Evolutionary conservation across 1,140 invertebrate genomes (phyloP).

Genomic region (Mya arenaria): DNA sequence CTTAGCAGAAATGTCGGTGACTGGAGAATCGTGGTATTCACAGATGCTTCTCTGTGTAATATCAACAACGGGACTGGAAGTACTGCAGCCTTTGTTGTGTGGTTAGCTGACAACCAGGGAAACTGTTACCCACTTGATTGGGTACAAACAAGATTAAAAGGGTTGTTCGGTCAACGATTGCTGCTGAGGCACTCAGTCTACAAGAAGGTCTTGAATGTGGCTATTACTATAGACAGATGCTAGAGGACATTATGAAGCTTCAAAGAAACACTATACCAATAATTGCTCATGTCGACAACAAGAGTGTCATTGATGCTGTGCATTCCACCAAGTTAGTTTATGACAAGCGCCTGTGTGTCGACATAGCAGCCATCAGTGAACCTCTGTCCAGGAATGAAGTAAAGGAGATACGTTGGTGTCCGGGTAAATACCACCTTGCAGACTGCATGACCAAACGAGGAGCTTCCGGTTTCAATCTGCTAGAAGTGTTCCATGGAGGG

Average conservation of each 20-base stretch:
- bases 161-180: slow-evolving; percentile 44
- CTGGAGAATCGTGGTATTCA: slow-evolving; percentile 49
- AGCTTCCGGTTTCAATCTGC: slow-evolving; percentile 19
- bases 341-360: slow-evolving; percentile 59
- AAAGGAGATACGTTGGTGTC: slow-evolving; percentile 36
- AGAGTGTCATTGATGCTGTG: slow-evolving; percentile 59
- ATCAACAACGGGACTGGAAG: slow-evolving; percentile 47
- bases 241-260: slow-evolving; percentile 16
- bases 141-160: slow-evolving; percentile 32
- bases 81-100: slow-evolving; percentile 45
- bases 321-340: slow-evolving; percentile 63
- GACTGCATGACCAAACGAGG: slow-evolving; percentile 42
- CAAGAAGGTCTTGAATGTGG: slow-evolving; percentile 40
- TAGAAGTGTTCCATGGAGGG: slow-evolving; percentile 27
- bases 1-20: slow-evolving; percentile 19
- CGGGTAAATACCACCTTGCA: slow-evolving; percentile 32
- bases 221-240: slow-evolving; percentile 41
- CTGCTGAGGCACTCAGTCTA: slow-evolving; percentile 48
- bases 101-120: slow-evolving; percentile 37
- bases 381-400: slow-evolving; percentile 23
- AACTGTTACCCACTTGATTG: slow-evolving; percentile 9
- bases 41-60: slow-evolving; percentile 53
- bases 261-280: slow-evolving; percentile 44
- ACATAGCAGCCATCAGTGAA: slow-evolving; percentile 58
- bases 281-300: slow-evolving; percentile 61